These are phyloP conservation scores for Acronicta alni DNA, from an alignment of 2,888 invertebrate genomes.

Conservation along the genomic window DNA sequence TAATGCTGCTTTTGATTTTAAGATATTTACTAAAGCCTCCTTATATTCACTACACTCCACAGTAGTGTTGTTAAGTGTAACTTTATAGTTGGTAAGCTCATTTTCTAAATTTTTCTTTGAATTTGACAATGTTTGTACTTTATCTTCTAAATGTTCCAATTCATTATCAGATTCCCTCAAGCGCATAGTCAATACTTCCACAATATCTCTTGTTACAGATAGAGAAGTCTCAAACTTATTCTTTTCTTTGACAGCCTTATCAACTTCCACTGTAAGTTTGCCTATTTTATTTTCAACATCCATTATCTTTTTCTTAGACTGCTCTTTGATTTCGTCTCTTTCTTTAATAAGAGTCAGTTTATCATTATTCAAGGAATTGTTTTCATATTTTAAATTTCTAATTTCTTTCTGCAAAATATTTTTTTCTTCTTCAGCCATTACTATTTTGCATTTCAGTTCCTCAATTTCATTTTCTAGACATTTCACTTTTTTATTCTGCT, in stretches of 20 bases:
- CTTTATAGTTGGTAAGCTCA: slow-evolving; percentile 77
- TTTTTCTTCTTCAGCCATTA: slow-evolving; percentile 73
- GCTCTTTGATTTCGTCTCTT: slow-evolving; percentile 75
- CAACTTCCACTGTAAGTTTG: slow-evolving; percentile 81
- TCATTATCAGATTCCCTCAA: slow-evolving; percentile 90
- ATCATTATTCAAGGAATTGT: slow-evolving; percentile 68
- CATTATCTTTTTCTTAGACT: slow-evolving; percentile 75
- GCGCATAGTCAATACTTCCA: slow-evolving; percentile 89
- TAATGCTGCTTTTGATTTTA: slow-evolving; percentile 83
- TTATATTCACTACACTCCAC: slow-evolving; percentile 85
- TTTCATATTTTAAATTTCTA: slow-evolving; percentile 70
- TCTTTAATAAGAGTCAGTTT: slow-evolving; percentile 69
- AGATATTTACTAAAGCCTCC: slow-evolving; percentile 83
- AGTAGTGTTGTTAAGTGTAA: slow-evolving; percentile 73
- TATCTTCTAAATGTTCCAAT: slow-evolving; percentile 87
- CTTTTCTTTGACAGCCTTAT: slow-evolving; percentile 84
- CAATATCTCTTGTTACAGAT: slow-evolving; percentile 88
- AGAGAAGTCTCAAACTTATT: slow-evolving; percentile 89
- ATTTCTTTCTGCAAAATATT: slow-evolving; percentile 72
- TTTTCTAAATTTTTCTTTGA: slow-evolving; percentile 77
- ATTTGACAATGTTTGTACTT: slow-evolving; percentile 71
- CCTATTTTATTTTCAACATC: slow-evolving; percentile 83
- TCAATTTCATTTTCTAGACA: slow-evolving; percentile 75
- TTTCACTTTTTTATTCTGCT: slow-evolving; percentile 75
- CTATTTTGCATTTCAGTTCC: slow-evolving; percentile 74